Evolutionary conservation across 2,113 vertebrate genomes (phyloP), one percentile per base, ranked within the genome.

Genomic region (Terrapene triunguis): DNA sequence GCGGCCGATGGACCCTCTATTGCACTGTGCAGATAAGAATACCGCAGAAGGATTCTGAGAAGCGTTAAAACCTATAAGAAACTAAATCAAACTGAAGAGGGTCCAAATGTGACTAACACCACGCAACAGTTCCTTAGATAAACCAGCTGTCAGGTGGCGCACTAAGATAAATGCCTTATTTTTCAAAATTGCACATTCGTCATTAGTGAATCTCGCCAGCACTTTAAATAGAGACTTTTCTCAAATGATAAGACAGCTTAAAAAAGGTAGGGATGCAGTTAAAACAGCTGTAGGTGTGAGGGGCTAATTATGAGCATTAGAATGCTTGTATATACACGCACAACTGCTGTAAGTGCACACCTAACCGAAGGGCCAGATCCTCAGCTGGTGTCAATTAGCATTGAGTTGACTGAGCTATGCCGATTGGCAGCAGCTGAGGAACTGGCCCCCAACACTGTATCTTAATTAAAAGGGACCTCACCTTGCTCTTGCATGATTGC

Each of bases 371-470:
- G 84, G 55, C 2, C 90, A 79, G 48, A 50, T 59, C 32, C 88
- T 84, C 82, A 65, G 65, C 80, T 87, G 27, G 74, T 0, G 0
- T 2, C 57, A 76, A 11, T 24, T 24, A 69, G 65, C 85, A 48
- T 80, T 21, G 65, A 38, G n/a, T 62, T 80, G 25, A 4, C 51
- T 85, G 55, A 90, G 85, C 81, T 29, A 25, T 3, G 80, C 24
- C n/a, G 42, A 47, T 3, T 6, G 69, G 57, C 35, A 78, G 22
- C 38, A 47, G 42, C 74, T 7, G 4, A 13, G 42, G n/a, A 72
- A 38, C 17, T 21, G 9, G n/a, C 19, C 65, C 19, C n/a, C 0
- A n/a, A 14, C 76, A 19, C 62, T 24, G 50, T 5, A 57, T 22
- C 51, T 62, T 2, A 80, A 48, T 90, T 84, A 27, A 3, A 53